Evolutionary conservation across 2,797 vertebrate species (phyloP).

Genomic region (Micrastur ruficollis): DNA sequence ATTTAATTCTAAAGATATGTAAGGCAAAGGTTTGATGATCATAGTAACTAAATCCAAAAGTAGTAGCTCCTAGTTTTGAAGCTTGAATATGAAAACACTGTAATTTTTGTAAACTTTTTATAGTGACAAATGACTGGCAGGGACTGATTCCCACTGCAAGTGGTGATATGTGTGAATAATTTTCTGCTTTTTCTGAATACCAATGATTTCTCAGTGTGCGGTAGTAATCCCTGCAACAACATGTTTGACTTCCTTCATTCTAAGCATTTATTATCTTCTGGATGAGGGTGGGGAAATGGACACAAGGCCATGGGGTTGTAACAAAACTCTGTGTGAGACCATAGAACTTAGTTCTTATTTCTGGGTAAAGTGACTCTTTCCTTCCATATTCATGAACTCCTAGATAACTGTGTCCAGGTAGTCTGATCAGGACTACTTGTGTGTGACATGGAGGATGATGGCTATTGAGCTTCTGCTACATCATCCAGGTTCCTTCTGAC

Average conservation of each 20-base stretch:
- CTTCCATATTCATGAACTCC: background rate
- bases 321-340: background rate
- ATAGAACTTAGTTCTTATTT: background rate
- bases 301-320: background rate
- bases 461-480: background rate
- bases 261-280: background rate
- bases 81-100: background rate
- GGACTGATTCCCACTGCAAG: background rate
- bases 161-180: background rate
- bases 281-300: background rate
- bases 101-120: background rate
- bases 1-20: background rate
- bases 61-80: background rate
- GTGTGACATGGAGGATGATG: too few species aligned
- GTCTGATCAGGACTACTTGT: background rate
- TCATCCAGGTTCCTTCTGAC: background rate
- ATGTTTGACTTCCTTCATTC: background rate
- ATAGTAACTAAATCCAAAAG: background rate
- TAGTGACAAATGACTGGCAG: background rate
- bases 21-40: background rate
- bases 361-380: background rate
- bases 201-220: background rate
- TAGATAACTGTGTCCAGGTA: background rate
- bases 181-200: background rate
- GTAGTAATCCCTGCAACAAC: background rate